Evolutionary conservation across 2,797 vertebrate species (phyloP), one percentile per base, ranked within the genome.

Genomic region (Otus scops): DNA sequence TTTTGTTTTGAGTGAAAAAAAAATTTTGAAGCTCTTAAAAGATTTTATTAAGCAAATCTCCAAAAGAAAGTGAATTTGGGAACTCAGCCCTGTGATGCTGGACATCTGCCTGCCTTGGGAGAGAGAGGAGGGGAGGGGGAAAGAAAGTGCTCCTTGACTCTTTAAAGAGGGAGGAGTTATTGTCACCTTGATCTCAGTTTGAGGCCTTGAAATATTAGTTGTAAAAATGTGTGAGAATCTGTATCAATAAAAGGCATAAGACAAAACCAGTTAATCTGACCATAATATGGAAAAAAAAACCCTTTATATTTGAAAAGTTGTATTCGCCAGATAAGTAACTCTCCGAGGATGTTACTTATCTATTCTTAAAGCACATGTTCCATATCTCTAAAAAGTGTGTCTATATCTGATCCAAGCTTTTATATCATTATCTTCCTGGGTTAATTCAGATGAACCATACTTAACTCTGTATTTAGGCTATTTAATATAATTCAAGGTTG

Each of bases 401-500:
- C 56, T 87, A 3, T 45, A 69, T 48, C 32, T 80, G 48, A 83
- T 74, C 67, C 39, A 84, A 75, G 34, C 6, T 88, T 76, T 80
- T 56, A 10, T 50, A 51, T 53, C 32, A 27, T 80, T 68, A 21
- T 69, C 17, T 69, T 87, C 26, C 20, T 32, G 9, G 1, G 36
- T 70, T 85, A 67, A 76, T 59, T 76, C 36, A 65, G 23, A 87
- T 53, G 36, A 82, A 51, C 24, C 3, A 18, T 16, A 67, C 50
- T 63, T 36, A 51, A 69, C 47, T 76, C 53, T 81, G 32, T 41
- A 64, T 94, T 90, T 81, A 73, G 32, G 50, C 83, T 94, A 69
- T 64, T 90, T 86, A 50, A 47, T 68, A 48, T 51, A 97, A 93
- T 65, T 95, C 63, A 76, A 78, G 34, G 53, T 79, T 93, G 80